A percentile compares a stretch with the other conserved stretches of the same genome.
phyloP scores from a whole-genome alignment of 2,797 vertebrate species.

The Antrozous pallidus region DNA sequence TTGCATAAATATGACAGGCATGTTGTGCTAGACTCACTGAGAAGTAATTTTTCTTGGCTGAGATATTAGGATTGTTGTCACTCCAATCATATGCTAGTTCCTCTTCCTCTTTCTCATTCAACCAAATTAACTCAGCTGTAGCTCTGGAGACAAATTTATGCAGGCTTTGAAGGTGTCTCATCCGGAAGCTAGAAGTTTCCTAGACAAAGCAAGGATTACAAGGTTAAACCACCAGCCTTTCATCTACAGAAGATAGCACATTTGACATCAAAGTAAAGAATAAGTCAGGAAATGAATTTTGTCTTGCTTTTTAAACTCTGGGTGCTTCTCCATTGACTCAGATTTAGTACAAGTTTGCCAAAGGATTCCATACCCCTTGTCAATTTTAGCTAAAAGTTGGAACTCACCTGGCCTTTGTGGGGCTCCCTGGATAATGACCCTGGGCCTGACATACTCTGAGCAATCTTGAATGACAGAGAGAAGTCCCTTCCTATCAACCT shows the following conservation, averaged over 20 bases:
- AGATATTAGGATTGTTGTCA: constrained; percentile 90
- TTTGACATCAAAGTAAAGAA: constrained; percentile 20
- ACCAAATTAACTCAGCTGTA: constrained; percentile 97
- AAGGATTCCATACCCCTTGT: neutral
- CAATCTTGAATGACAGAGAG: neutral
- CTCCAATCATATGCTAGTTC: constrained; percentile 98
- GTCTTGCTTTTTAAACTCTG: neutral
- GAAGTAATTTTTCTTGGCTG: constrained; percentile 91
- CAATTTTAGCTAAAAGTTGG: neutral
- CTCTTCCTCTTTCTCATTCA: constrained; percentile 98
- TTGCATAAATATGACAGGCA: constrained; percentile 31
- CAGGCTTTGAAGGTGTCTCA: constrained; percentile 93
- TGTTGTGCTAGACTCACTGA: constrained; percentile 85
- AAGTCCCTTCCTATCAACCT: neutral
- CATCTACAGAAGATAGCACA: neutral
- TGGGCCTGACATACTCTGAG: neutral
- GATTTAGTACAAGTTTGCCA: constrained; percentile 29
- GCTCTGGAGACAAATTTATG: constrained; percentile 92
- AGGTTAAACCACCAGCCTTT: constrained; percentile 8
- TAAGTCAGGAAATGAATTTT: neutral
- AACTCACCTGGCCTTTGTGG: neutral
- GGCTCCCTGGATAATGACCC: neutral
- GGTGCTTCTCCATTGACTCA: neutral
- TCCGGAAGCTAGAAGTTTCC: constrained; percentile 96
- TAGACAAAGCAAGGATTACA: constrained; percentile 72